A percentile compares a stretch with the other conserved stretches of the same genome.
Conservation (phyloP, 2,888 invertebrate genomes). For the Hirtodrosophila cameraria region DNA sequence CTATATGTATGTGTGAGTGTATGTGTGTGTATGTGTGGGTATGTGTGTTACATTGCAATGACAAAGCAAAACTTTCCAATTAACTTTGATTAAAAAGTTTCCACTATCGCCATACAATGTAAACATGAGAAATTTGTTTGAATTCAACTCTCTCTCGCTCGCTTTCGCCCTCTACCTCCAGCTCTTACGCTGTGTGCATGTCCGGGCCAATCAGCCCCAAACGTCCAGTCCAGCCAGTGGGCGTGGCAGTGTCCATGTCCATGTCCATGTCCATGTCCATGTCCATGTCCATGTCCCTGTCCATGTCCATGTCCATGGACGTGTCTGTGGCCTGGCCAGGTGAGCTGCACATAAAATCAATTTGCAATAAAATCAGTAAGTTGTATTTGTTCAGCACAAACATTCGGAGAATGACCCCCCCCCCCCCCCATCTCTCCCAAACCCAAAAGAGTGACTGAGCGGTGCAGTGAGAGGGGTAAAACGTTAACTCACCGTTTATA, state of each 20-base stretch:
- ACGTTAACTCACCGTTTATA: conserved; percentile 28
- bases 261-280: conserved; percentile 15
- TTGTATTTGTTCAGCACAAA: conserved; percentile 73
- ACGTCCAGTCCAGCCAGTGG: conserved; percentile 19
- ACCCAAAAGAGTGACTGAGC: no score
- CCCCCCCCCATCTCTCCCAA: no score
- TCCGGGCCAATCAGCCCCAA: conserved; percentile 38
- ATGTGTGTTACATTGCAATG: conserved; percentile 64
- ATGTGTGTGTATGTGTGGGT: conserved; percentile 25
- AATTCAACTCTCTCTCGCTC: conserved; percentile 53
- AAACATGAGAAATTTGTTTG: conserved; percentile 79
- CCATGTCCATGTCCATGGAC: conserved; percentile 13
- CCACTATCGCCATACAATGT: conserved; percentile 77
- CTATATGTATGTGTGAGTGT: conserved; percentile 20
- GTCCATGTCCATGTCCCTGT: conserved; percentile 23
- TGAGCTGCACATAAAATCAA: conserved; percentile 75
- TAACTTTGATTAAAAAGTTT: conserved; percentile 80
- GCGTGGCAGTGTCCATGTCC: conserved; percentile 41
- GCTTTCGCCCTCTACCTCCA: neutral
- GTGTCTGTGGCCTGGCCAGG: conserved; percentile 43
- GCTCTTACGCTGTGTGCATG: neutral
- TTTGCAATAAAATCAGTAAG: conserved; percentile 79
- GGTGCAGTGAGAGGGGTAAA: neutral
- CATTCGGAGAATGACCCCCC: conserved; percentile 44
- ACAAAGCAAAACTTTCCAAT: conserved; percentile 80